Base-by-base conservation (phyloP, 2,888 invertebrate genomes). In the Synanthedon andrenaeformis region DNA sequence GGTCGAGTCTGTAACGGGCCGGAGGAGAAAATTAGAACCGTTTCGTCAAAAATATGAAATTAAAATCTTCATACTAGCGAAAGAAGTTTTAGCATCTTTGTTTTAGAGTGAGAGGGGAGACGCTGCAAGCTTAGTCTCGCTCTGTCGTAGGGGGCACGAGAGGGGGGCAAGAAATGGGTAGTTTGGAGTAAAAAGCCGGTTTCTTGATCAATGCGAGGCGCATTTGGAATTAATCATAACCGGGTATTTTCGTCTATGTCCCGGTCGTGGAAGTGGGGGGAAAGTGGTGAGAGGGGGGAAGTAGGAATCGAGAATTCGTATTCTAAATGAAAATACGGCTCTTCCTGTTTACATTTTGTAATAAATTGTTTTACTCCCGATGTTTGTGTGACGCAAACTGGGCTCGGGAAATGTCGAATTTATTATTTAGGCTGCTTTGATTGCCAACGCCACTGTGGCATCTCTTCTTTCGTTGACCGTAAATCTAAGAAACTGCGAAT, bases 61-160 rank as follows among this genome's bases (percentile, higher is more conserved):
- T 87, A 87, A 87, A 87, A 86, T 87, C 86, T 87, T 87, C 83
- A 86, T 87, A 86, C 86, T 86, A 86, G 84, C 86, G 83, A 87
- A 87, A 87, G 87, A 87, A 87, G 86, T 87, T 87, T 86, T 85
- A 87, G 87, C 87, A 87, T 87, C 87, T 87, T 87, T 87, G 87
- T 87, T 87, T 87, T 87, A 87, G 87, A 87, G 83, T 63, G 85
- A 84, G 87, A 87, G 66, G 69, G 82, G 72, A 68, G 75, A 75
- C 73, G 76, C 67, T 81, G 84, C 84, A 83, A 54, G 66, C 62
- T 86, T 85, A 86, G 87, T 86, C 86, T 79, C 81, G 74, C 82
- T 85, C 82, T 66, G 68, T 63, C 71, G 57, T 57, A 54, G 62
- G 64, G 59, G 67, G 63, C 63, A 5, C 64, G 65, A 63, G 62